Evolutionary conservation across 2,888 invertebrate species (phyloP).

Genomic region (Deilephila elpenor): DNA sequence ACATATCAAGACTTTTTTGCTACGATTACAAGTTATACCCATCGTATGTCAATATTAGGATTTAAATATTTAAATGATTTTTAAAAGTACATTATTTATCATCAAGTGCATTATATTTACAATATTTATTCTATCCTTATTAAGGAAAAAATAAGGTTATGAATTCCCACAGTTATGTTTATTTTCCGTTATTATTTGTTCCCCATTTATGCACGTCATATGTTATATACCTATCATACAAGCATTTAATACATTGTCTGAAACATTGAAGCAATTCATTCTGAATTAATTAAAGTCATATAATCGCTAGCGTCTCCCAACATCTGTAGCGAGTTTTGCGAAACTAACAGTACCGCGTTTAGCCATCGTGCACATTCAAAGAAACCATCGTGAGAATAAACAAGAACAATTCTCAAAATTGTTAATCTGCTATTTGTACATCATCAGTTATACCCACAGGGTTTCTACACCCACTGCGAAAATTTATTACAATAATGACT

Average conservation of each 20-base stretch:
- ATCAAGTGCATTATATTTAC: no score
- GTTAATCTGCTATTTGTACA: slow-evolving; percentile 16
- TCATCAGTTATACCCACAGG: background rate
- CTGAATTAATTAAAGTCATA: background rate
- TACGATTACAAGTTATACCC: no score
- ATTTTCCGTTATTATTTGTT: background rate
- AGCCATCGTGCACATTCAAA: slow-evolving; percentile 19
- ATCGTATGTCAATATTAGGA: no score
- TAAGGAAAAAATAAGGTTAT: background rate
- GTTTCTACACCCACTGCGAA: slow-evolving; percentile 3
- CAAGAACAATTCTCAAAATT: slow-evolving; percentile 20
- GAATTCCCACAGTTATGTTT: background rate
- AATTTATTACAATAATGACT: background rate
- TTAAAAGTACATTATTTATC: no score
- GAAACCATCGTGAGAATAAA: slow-evolving; percentile 14
- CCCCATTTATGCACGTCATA: no score
- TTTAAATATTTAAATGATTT: no score
- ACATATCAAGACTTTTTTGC: no score
- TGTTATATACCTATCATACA: no score
- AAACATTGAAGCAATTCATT: background rate
- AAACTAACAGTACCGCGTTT: slow-evolving; percentile 11
- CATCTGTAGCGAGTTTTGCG: slow-evolving; percentile 7
- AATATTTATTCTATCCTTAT: no score
- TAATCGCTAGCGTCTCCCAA: background rate
- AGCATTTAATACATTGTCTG: background rate